Evolutionary conservation across 2,888 invertebrate species (phyloP), one percentile per base, ranked within the genome.

Genomic region (Scaeva pyrastri): DNA sequence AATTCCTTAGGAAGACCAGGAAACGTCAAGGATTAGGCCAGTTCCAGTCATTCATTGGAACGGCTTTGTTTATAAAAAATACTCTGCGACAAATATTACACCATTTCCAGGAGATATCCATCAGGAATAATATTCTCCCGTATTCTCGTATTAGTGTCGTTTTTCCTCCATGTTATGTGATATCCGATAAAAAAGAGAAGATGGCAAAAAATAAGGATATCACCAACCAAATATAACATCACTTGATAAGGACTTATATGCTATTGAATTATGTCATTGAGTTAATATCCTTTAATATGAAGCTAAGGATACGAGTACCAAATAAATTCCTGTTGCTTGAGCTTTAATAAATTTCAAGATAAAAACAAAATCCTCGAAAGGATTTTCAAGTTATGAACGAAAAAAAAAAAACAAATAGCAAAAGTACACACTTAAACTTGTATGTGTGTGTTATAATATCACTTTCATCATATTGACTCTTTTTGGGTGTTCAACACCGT

Each of bases 111-210:
- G 3, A 12, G 21, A 56, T 26, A 56, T 56, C 31, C 45, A 72
- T 58, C 19, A 36, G 19, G 48, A 72, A 72, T 72, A 72, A 48
- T 58, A 58, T 72, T 72, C 58, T 58, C 43, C 36, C 45, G 48
- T 56, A 19, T 58, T 45, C 56, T 12, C 45, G 72, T 48, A 19
- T 71, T 45, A 36, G 14, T 36, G 2, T 43, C 21, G 41, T 8
- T 16, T 26, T 11, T 1, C 12, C 12, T 3, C 45, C 8, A 11
- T 21, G 23, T 8, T 41, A 11, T 55, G 14, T 36, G 11, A 19
- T 39, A 39, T 58, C 58, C 19, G 36, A 58, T 58, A 58, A 39
- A 39, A 39, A n/a, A 39, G 39, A 58, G 14, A 45, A 45, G 4
- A 45, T 31, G 31, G 31, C 3, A 31, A 7, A 7, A 31, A 31